Conservation (phyloP, 23 tunicate species). For the Corella eumyota region DNA sequence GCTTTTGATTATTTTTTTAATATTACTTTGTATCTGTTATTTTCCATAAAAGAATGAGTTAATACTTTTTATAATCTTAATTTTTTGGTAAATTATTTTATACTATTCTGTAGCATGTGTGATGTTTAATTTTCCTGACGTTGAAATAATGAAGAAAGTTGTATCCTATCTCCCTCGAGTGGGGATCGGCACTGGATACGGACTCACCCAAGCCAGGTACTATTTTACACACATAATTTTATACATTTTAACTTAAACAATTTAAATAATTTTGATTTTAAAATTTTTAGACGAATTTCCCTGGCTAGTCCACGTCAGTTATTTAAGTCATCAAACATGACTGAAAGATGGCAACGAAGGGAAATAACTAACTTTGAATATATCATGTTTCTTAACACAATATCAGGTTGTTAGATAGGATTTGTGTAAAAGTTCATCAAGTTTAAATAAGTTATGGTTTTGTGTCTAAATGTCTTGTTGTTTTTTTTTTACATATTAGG, state of each 20-base stretch:
- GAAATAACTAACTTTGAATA: constrained; percentile 93
- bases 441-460: no score
- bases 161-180: constrained; percentile 70
- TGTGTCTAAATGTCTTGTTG: no score
- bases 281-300: constrained; percentile 56
- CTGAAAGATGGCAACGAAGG: constrained; percentile 82
- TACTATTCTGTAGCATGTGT: constrained; percentile 54
- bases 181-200: constrained; percentile 98
- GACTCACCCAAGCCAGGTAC: constrained; percentile 83
- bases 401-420: constrained; percentile 46
- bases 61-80: no score
- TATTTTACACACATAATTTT: not conserved
- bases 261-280: not conserved
- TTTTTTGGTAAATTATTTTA: no score
- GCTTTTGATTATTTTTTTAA: no score
- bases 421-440: no score
- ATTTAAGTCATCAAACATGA: constrained; percentile 90
- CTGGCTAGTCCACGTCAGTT: constrained; percentile 78
- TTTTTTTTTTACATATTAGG: not conserved
- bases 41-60: no score
- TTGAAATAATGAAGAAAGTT: constrained; percentile 66
- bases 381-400: constrained; percentile 94
- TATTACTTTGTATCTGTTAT: no score
- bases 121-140: constrained; percentile 84
- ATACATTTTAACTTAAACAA: not conserved